A percentile compares a stretch with the other conserved stretches of the same genome.
Conservation (phyloP, 2,113 vertebrate species). For the Acanthochromis polyacanthus region DNA sequence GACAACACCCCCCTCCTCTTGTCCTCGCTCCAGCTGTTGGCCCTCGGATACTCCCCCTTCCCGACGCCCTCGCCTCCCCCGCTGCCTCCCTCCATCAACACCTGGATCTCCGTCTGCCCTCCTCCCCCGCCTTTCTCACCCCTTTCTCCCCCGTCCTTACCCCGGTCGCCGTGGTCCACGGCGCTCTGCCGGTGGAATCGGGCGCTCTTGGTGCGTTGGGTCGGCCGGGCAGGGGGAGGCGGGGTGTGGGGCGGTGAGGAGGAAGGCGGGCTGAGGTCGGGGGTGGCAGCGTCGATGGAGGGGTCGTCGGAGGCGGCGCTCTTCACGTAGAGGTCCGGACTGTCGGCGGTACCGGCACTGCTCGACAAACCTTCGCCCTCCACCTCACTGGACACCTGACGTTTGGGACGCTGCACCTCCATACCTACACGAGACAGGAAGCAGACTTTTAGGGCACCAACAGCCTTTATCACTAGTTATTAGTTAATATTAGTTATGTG, state of each 20-base stretch:
- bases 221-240: slow-evolving; percentile 80
- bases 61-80: slow-evolving; percentile 50
- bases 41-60: slow-evolving; percentile 69
- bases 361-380: slow-evolving; percentile 93
- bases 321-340: slow-evolving; percentile 95
- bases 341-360: slow-evolving; percentile 88
- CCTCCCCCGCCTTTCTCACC: slow-evolving; percentile 61
- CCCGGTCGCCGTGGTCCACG: slow-evolving; percentile 90
- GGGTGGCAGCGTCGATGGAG: slow-evolving; percentile 92
- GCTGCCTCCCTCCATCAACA: slow-evolving; percentile 82
- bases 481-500: no score
- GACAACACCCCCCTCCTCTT: slow-evolving; percentile 76
- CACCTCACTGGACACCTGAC: slow-evolving; percentile 91
- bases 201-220: slow-evolving; percentile 89
- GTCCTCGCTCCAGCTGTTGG: slow-evolving; percentile 92
- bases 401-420: slow-evolving; percentile 94
- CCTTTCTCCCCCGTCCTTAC: slow-evolving; percentile 73
- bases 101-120: slow-evolving; percentile 82
- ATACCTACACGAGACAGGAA: slow-evolving; percentile 84
- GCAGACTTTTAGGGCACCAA: no score
- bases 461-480: no score
- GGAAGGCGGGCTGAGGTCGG: slow-evolving; percentile 90
- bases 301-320: slow-evolving; percentile 83
- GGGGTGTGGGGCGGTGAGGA: slow-evolving; percentile 87
- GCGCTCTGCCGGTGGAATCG: slow-evolving; percentile 93